Conservation (phyloP, 2,888 invertebrate species). For the Drosophila leonis region DNA sequence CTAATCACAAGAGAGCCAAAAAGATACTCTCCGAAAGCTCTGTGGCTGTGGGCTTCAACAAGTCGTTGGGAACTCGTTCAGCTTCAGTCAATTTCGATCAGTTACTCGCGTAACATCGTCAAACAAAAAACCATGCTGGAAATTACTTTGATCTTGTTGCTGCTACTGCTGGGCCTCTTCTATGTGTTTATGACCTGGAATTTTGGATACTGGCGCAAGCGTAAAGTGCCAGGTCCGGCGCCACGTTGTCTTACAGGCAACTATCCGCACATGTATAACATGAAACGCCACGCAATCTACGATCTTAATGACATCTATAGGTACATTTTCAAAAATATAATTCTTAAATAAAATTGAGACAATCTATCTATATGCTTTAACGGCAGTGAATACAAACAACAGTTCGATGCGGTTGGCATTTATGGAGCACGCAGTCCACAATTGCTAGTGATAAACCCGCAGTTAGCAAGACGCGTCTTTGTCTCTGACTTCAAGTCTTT, state of each 20-base stretch:
- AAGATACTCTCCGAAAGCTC: constrained; percentile 15
- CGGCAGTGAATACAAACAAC: constrained; percentile 53
- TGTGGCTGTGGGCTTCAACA: not conserved
- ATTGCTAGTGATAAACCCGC: constrained; percentile 83
- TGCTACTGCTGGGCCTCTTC: constrained; percentile 36
- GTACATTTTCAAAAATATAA: constrained; percentile 59
- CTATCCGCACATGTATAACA: constrained; percentile 69
- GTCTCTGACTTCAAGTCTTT: constrained; percentile 85
- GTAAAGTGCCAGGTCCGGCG: constrained; percentile 82
- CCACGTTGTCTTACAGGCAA: constrained; percentile 83
- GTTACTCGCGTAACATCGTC: constrained; percentile 1
- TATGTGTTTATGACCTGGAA: constrained; percentile 79
- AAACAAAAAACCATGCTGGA: constrained; percentile 38
- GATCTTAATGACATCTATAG: constrained; percentile 84
- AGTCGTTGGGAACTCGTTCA: not conserved
- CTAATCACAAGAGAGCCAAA: constrained; percentile 18
- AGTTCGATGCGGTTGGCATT: constrained; percentile 84
- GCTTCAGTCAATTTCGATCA: constrained; percentile 20
- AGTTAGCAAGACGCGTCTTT: constrained; percentile 82
- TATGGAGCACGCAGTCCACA: constrained; percentile 82
- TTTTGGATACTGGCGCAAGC: constrained; percentile 84
- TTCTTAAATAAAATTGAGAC: not conserved
- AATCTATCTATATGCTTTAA: not conserved
- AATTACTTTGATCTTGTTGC: constrained; percentile 49
- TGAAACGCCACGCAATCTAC: constrained; percentile 77